These are phyloP conservation scores for Atethmia centrago DNA, from an alignment of 2,888 invertebrate genomes.

Conservation along the genomic window DNA sequence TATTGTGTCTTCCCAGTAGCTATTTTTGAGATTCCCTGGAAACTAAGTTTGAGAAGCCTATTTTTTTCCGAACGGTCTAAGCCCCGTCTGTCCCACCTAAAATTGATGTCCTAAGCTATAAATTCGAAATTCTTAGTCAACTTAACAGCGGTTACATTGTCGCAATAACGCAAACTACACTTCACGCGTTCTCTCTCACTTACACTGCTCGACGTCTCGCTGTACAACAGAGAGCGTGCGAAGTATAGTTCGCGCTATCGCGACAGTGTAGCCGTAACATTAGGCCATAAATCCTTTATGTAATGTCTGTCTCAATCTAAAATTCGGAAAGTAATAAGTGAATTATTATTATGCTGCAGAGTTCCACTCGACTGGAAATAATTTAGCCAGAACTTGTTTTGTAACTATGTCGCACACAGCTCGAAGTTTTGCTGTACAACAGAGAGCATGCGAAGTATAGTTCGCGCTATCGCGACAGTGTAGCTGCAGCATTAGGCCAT, in stretches of 20 bases:
- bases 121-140: background rate
- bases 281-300: constrained; percentile 37
- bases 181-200: no score
- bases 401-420: no score
- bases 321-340: constrained; percentile 60
- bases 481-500: no score
- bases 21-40: background rate
- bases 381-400: constrained; percentile 55
- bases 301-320: constrained; percentile 41
- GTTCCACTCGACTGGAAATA: constrained; percentile 54
- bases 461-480: no score
- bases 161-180: no score
- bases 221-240: no score
- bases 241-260: no score
- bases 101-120: background rate
- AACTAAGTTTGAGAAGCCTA: background rate
- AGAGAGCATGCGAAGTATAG: no score
- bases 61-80: background rate
- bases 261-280: no score
- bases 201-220: no score
- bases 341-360: constrained; percentile 47
- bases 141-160: no score
- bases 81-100: background rate
- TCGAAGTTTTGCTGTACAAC: no score
- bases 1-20: background rate